A percentile compares a stretch with the other conserved stretches of the same genome.
phyloP scores from a whole-genome alignment of 2,797 vertebrate genomes.

The Dryobates pubescens region DNA sequence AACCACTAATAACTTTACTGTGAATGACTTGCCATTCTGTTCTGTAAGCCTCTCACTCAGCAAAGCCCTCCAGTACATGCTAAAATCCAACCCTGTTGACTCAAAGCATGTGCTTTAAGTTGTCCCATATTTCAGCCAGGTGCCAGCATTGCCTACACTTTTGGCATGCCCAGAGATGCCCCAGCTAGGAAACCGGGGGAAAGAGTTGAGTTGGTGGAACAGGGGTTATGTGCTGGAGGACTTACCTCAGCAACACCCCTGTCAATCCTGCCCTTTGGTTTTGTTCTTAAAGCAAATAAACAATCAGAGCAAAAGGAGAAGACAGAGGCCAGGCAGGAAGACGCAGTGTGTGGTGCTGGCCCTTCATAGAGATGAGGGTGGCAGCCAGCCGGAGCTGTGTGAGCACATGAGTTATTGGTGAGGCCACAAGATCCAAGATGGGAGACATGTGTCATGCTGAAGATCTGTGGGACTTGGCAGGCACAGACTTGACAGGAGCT shows the following conservation, averaged over 20 bases:
- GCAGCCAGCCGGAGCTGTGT: background rate
- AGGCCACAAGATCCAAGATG: background rate
- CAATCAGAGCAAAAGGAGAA: background rate
- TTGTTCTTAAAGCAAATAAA: constrained; percentile 16
- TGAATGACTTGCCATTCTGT: background rate
- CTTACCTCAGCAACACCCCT: background rate
- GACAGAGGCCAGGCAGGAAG: background rate
- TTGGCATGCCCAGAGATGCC: background rate
- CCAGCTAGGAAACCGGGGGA: background rate
- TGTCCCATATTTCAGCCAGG: background rate
- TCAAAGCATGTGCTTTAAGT: background rate
- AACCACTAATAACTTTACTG: background rate
- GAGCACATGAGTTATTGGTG: background rate
- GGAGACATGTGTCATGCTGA: background rate
- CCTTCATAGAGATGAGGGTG: background rate
- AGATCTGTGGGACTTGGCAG: constrained; percentile 19
- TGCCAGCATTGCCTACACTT: background rate
- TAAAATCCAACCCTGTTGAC: background rate
- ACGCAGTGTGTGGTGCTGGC: background rate
- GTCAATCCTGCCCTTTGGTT: background rate
- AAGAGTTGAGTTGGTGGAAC: background rate
- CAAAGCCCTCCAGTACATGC: background rate
- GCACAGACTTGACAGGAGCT: background rate
- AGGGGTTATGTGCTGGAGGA: background rate
- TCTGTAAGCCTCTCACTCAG: background rate